Base-by-base conservation (phyloP, 1,140 invertebrate species). In the Aricia agestis region DNA sequence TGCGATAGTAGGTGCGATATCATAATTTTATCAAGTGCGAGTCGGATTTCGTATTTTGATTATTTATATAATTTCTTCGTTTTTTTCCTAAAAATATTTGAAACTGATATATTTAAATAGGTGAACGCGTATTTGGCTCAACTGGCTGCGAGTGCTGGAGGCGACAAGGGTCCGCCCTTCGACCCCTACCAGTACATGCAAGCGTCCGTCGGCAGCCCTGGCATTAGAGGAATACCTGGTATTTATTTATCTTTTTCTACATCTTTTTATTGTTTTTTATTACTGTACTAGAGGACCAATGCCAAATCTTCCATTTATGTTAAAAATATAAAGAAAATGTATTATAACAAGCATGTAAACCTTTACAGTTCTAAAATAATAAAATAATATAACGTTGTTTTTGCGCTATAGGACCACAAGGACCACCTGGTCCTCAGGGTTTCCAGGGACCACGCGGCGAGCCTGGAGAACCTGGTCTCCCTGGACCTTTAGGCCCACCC, bases 151-250 rank as follows among this genome's bases (percentile, higher is more conserved):
- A 93, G 94, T 81, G 93, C 94, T 25, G 93, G 93, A 61, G 93
- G 94, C 7, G 96, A 97, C 77, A 97, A 97, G 89, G 96, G 96
- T 17, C 95, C 95, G 2, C 89, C 87, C 9, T 93, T 92, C 58
- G 95, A 95, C 76, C 93, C 95, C 3, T 95, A 95, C 81, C 92
- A 94, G 71, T 97, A 96, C 82, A 91, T 97, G 79, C 96, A 96
- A 87, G 94, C 95, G 19, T 94, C 95, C 87, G 94, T 96, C 15
- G 96, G 96, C 13, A 94, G 95, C 18, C 92, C 94, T 7, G 96
- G 96, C 63, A 93, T 95, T 2, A 91, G 95, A 86, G 96, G 96
- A 75, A 91, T 94, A 69, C 92, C 94, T 82, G 95, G 95, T 94
- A 82, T 6, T 32, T 68, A 18, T 17, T 6, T 52, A 25, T 25